Evolutionary conservation across 2,113 vertebrate species (phyloP).

Genomic region (Columba livia): DNA sequence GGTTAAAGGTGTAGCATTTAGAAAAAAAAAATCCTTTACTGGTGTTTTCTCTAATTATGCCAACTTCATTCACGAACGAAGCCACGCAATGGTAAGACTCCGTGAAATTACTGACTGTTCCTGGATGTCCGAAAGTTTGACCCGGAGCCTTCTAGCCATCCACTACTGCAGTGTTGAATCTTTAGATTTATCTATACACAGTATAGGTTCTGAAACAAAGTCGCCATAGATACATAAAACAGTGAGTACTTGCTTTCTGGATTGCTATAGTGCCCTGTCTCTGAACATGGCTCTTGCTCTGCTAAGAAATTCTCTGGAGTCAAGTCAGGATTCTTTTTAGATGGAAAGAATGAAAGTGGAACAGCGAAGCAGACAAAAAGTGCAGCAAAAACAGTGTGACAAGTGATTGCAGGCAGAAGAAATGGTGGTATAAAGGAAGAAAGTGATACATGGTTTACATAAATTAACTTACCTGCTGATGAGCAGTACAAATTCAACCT

Average conservation of each 20-base stretch:
- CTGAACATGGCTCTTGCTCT: neutral
- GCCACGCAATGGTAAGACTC: neutral
- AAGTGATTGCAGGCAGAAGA: neutral
- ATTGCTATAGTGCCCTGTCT: neutral
- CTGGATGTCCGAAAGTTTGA: neutral
- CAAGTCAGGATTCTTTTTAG: neutral
- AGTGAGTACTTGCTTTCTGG: neutral
- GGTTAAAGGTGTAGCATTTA: neutral
- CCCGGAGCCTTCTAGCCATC: accelerated
- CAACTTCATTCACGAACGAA: neutral
- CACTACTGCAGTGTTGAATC: neutral
- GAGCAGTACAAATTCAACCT: neutral
- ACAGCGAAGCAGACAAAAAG: neutral
- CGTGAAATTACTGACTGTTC: neutral
- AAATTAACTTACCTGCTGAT: neutral
- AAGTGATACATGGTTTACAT: neutral
- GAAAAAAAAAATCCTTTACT: neutral
- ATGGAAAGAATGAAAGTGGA: neutral
- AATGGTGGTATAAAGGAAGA: neutral
- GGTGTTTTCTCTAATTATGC: neutral
- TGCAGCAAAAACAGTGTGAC: neutral
- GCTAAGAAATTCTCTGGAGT: neutral
- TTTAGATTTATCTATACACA: neutral
- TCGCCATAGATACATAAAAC: neutral
- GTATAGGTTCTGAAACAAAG: neutral